A percentile compares a stretch with the other conserved stretches of the same genome.
These are phyloP conservation scores for Haplochromis vanheusdeni DNA, from an alignment of 2,113 vertebrate species.

Conservation along the genomic window DNA sequence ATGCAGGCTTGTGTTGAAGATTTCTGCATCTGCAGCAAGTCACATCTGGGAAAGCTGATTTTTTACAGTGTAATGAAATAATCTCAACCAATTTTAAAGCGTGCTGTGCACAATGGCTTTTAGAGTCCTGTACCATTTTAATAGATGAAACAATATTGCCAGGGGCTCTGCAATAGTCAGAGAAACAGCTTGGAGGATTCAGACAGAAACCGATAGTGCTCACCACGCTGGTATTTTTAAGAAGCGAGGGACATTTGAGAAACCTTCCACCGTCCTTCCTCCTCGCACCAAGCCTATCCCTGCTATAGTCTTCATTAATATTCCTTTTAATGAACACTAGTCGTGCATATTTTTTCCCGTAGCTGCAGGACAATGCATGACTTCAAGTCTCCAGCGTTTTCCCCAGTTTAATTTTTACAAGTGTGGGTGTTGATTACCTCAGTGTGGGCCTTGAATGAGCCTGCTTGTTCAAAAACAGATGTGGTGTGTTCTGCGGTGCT, in stretches of 20 bases:
- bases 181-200: neutral
- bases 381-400: neutral
- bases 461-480: conserved; percentile 69
- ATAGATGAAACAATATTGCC: neutral
- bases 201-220: neutral
- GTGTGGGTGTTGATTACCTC: conserved; percentile 50
- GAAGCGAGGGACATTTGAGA: neutral
- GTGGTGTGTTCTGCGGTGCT: conserved; percentile 46
- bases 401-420: conserved; percentile 16
- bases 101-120: neutral
- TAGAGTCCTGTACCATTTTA: neutral
- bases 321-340: neutral
- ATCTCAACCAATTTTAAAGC: neutral
- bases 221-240: neutral
- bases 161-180: neutral
- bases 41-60: neutral
- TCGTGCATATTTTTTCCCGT: neutral
- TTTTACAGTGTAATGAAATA: neutral
- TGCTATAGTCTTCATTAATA: neutral
- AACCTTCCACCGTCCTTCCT: neutral
- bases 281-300: neutral
- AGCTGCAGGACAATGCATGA: neutral
- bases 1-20: neutral
- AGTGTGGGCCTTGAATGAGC: conserved; percentile 57
- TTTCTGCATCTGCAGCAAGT: neutral